Evolutionary conservation across 2,888 invertebrate species (phyloP).

Genomic region (Diachrysia chrysitis): DNA sequence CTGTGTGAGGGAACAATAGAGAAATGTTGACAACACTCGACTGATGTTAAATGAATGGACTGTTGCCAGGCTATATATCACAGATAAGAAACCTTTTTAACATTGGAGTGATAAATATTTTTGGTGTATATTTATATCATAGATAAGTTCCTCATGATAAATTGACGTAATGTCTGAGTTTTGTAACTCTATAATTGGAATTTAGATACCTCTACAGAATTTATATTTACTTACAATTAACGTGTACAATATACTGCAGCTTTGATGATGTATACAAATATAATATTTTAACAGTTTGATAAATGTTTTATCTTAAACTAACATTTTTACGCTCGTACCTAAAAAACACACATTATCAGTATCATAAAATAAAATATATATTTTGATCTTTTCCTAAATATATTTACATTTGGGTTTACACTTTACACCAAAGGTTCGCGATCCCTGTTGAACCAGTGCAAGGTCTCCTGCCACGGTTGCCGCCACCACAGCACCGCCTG

Average conservation of each 20-base stretch:
- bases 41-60: neutral
- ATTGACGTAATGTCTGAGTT: conserved; percentile 5
- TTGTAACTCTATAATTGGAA: conserved; percentile 1
- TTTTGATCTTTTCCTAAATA: neutral
- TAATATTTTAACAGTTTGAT: no score
- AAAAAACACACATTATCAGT: no score
- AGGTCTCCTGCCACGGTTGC: neutral
- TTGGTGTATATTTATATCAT: neutral
- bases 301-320: no score
- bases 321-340: no score
- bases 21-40: neutral
- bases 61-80: neutral
- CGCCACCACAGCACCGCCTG: neutral
- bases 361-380: neutral
- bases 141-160: neutral
- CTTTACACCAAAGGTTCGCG: neutral
- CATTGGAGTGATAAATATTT: neutral
- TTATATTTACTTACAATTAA: neutral
- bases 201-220: conserved; percentile 1
- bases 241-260: neutral
- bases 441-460: neutral
- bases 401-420: no score
- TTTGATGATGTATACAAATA: no score
- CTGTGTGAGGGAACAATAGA: neutral
- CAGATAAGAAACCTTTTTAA: conserved; percentile 2